These are phyloP conservation scores for Mesopsocus fuscifrons DNA, from an alignment of 2,888 invertebrate genomes.

Conservation along the genomic window DNA sequence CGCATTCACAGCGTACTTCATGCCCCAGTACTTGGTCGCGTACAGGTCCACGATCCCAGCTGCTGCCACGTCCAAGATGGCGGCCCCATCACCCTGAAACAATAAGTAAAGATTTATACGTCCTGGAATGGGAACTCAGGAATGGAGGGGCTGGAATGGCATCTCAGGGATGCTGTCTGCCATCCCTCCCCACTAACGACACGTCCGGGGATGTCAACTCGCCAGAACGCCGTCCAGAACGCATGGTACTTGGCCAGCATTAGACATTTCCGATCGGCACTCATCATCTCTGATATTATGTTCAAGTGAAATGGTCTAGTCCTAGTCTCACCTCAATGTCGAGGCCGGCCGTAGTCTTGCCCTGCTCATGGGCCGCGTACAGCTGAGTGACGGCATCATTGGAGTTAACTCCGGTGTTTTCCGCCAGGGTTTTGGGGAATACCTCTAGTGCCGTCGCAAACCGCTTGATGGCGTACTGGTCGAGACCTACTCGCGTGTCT, in stretches of 20 bases:
- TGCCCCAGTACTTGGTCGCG: slow-evolving; percentile 74
- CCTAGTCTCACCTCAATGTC: slow-evolving; percentile 53
- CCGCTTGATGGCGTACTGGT: slow-evolving; percentile 92
- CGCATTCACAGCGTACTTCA: slow-evolving; percentile 88
- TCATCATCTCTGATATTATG: neutral
- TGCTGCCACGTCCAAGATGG: slow-evolving; percentile 53
- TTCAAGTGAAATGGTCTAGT: slow-evolving; percentile 10
- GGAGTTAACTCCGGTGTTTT: slow-evolving; percentile 81
- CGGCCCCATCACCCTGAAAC: slow-evolving; percentile 36
- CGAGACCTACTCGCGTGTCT: slow-evolving; percentile 81
- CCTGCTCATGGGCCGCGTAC: slow-evolving; percentile 83
- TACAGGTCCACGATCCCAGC: slow-evolving; percentile 68
- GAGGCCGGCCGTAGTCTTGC: slow-evolving; percentile 62
- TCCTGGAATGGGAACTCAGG: too few relatives aligned
- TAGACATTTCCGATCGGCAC: too few relatives aligned
- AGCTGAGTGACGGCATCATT: slow-evolving; percentile 75
- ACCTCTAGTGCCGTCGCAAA: slow-evolving; percentile 73
- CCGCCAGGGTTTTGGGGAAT: slow-evolving; percentile 81
- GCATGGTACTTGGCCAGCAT: too few relatives aligned
- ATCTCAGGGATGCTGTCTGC: too few relatives aligned
- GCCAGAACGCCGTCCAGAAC: too few relatives aligned
- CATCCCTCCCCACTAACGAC: too few relatives aligned
- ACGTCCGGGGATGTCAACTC: too few relatives aligned
- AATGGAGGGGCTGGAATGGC: too few relatives aligned
- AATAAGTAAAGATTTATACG: neutral